Evolutionary conservation across 2,113 vertebrate genomes (phyloP).

Genomic region (Melanerpes aurifrons): DNA sequence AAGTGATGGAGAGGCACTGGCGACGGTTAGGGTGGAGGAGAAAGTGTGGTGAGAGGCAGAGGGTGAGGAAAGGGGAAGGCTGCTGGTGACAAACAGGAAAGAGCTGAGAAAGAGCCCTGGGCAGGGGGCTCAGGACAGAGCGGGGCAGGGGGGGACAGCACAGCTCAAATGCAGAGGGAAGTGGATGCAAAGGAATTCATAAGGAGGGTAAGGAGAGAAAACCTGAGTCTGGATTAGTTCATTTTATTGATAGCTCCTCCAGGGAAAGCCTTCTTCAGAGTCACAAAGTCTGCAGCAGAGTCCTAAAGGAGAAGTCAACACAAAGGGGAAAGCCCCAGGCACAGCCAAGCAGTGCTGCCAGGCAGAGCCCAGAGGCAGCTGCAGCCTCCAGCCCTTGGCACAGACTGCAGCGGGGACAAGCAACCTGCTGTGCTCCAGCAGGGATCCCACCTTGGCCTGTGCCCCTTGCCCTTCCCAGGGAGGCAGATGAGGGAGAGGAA

Average conservation of each 20-base stretch:
- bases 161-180: neutral
- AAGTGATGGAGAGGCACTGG: neutral
- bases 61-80: neutral
- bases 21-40: neutral
- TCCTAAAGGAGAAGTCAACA: too few species aligned
- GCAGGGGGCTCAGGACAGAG: neutral
- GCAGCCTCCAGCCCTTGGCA: too few species aligned
- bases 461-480: too few species aligned
- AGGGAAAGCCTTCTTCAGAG: too few species aligned
- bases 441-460: too few species aligned
- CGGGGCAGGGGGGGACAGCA: neutral
- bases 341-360: too few species aligned
- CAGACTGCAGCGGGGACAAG: too few species aligned
- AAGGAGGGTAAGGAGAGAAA: neutral
- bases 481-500: too few species aligned
- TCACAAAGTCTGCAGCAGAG: too few species aligned
- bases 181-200: slow-evolving; percentile 15
- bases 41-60: slow-evolving; percentile 12
- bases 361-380: too few species aligned
- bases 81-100: neutral
- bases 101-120: neutral
- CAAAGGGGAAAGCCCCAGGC: too few species aligned
- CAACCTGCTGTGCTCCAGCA: too few species aligned
- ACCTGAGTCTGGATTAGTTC: neutral
- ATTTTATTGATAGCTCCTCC: neutral